Evolutionary conservation across 2,888 invertebrate genomes (phyloP), one percentile per base, ranked within the genome.

Genomic region (Fragum sueziense): DNA sequence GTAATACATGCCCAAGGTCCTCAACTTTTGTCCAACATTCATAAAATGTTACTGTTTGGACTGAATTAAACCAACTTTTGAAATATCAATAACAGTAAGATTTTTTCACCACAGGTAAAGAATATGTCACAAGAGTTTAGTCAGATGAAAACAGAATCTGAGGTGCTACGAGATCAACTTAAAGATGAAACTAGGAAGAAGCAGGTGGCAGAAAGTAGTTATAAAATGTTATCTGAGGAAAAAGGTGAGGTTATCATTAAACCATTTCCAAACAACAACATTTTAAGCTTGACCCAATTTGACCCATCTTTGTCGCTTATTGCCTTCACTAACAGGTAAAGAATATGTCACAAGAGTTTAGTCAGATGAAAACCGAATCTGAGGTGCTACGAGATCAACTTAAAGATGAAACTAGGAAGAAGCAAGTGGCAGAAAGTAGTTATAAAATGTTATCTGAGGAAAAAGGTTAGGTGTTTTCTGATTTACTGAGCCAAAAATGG

Each of bases 31-130:
- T n/a, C n/a, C n/a, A n/a, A n/a, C n/a, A n/a, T n/a, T n/a, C n/a
- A n/a, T n/a, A n/a, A n/a, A n/a, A n/a, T n/a, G n/a, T n/a, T n/a
- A n/a, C n/a, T n/a, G n/a, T n/a, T n/a, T n/a, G n/a, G n/a, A n/a
- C n/a, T n/a, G n/a, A n/a, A n/a, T n/a, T n/a, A n/a, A n/a, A n/a
- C n/a, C n/a, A n/a, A n/a, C n/a, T n/a, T n/a, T n/a, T n/a, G n/a
- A n/a, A n/a, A n/a, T n/a, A n/a, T n/a, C n/a, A n/a, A n/a, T n/a
- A n/a, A n/a, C n/a, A n/a, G n/a, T n/a, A n/a, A n/a, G n/a, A n/a
- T n/a, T n/a, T n/a, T n/a, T n/a, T n/a, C n/a, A n/a, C n/a, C n/a
- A 11, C 61, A 89, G 89, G 87, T 89, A 14, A 78, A 87, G 70
- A 80, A 82, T 20, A 80, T 89, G 79, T 82, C 87, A 17, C 72